Percentiles rank a stretch among this genome's conserved stretches.
Evolutionary conservation across 2,888 invertebrate species (phyloP).

Genomic region (Spodoptera picta): DNA sequence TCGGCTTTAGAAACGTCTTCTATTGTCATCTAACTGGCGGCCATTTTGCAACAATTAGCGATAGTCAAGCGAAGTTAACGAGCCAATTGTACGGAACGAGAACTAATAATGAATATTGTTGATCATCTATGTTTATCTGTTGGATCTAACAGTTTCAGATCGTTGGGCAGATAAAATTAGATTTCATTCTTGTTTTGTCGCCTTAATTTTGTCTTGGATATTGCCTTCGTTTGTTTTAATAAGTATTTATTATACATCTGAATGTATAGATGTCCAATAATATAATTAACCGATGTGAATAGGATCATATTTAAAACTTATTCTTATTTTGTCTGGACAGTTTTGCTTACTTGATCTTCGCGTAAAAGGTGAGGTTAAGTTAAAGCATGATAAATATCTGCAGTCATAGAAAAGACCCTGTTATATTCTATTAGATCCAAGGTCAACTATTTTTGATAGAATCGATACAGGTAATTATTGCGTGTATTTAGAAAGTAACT

Average conservation of each 20-base stretch:
- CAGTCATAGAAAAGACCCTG: too few relatives aligned
- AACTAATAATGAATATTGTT: slow-evolving; percentile 63
- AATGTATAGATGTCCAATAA: neutral
- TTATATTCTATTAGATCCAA: too few relatives aligned
- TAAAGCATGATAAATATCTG: too few relatives aligned
- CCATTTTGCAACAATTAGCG: slow-evolving; percentile 83
- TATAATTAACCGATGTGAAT: neutral
- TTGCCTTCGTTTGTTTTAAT: neutral
- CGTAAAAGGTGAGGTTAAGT: too few relatives aligned
- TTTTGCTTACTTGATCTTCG: too few relatives aligned
- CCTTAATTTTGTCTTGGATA: slow-evolving; percentile 6
- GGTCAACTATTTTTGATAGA: neutral
- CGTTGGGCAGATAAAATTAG: slow-evolving; percentile 49
- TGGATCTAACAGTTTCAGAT: slow-evolving; percentile 47
- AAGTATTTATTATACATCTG: neutral
- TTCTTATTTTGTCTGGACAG: too few relatives aligned
- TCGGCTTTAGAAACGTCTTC: slow-evolving; percentile 63
- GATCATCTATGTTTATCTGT: slow-evolving; percentile 56
- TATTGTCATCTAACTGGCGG: slow-evolving; percentile 75
- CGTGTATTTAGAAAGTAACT: neutral
- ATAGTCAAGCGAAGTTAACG: slow-evolving; percentile 74
- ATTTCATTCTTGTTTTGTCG: slow-evolving; percentile 35
- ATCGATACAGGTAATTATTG: neutral
- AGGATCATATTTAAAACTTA: too few relatives aligned
- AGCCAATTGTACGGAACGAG: slow-evolving; percentile 72